These are phyloP conservation scores for Scrobipalpa atriplicella DNA, from an alignment of 2,888 invertebrate genomes.

Conservation along the genomic window DNA sequence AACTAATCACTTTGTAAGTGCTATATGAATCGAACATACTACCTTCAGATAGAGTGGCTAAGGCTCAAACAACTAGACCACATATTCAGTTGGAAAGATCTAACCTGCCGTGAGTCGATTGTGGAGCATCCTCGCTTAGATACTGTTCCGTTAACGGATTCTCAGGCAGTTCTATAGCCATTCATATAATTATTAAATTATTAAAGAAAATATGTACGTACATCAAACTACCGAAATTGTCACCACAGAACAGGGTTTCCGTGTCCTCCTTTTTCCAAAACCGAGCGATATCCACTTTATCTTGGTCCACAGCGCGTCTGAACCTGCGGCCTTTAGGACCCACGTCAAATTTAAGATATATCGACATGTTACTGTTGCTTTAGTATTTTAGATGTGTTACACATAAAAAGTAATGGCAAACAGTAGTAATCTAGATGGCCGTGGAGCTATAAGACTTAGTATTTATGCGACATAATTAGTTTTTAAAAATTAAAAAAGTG, in stretches of 20 bases:
- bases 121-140: too few relatives aligned
- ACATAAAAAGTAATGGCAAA: neutral
- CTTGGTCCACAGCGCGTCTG: slow-evolving; percentile 66
- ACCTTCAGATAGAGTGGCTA: too few relatives aligned
- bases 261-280: slow-evolving; percentile 51
- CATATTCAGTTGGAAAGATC: neutral
- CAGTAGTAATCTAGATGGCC: slow-evolving; percentile 1
- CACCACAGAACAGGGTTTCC: slow-evolving; percentile 53
- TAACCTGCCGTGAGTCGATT: too few relatives aligned
- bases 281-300: slow-evolving; percentile 58
- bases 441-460: neutral
- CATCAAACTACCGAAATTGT: slow-evolving; percentile 65
- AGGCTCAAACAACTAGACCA: neutral
- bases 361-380: slow-evolving; percentile 56
- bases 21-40: neutral
- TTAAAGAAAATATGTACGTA: slow-evolving; percentile 44
- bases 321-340: slow-evolving; percentile 58
- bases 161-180: too few relatives aligned
- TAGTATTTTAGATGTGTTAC: neutral
- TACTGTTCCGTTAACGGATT: too few relatives aligned
- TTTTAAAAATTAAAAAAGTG: too few relatives aligned
- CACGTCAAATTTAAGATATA: slow-evolving; percentile 70
- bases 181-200: neutral
- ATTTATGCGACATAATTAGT: too few relatives aligned
- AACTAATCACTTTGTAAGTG: too few relatives aligned